Base-by-base conservation (phyloP, 2,113 vertebrate species). In the Cephalopterus ornatus region DNA sequence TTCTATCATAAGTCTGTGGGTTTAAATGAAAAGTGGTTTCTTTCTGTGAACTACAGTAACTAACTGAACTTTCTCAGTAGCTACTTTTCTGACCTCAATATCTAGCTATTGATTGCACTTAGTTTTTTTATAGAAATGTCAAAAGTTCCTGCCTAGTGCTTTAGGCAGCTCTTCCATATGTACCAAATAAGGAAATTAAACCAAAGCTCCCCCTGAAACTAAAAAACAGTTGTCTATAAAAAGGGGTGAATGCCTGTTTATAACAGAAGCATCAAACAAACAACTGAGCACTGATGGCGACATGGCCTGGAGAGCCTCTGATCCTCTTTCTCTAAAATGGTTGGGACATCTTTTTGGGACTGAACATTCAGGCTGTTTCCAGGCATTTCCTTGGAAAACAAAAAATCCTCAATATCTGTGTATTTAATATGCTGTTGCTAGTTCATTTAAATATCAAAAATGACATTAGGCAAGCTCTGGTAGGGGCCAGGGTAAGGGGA, bases 81-180 rank as follows among this genome's bases (percentile, higher is more conserved):
- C 86, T 91, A 74, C 68, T 91, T 94, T 88, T 78, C 85, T 87
- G 95, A 96, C 95, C 68, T 96, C 73, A 65, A 26, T 91, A 89
- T 92, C 88, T 73, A 81, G 52, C 53, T 95, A 88, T 91, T 94
- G 76, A 87, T 84, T 92, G 53, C 53, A 87, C 62, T 91, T 81
- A 50, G 49, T 7, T 88, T 91, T 91, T 94, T 92, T 91, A 91
- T 37, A 82, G 80, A 56, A 90, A 89, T 74, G 80, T 84, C 92
- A 92, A 7, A 96, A 84, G 79, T 53, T 90, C 62, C 65, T 93
- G 58, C 62, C 66, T 70, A 62, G 53, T 58, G 80, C 88, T 93
- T 73, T 85, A 84, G 73, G 92, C 83, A 90, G 32, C 76, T 91
- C 39, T 86, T 90, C 68, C 35, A 41, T 65, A 56, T 21, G 20